Conservation (phyloP, 2,888 invertebrate species). For the Pristionchus entomophagus region DNA sequence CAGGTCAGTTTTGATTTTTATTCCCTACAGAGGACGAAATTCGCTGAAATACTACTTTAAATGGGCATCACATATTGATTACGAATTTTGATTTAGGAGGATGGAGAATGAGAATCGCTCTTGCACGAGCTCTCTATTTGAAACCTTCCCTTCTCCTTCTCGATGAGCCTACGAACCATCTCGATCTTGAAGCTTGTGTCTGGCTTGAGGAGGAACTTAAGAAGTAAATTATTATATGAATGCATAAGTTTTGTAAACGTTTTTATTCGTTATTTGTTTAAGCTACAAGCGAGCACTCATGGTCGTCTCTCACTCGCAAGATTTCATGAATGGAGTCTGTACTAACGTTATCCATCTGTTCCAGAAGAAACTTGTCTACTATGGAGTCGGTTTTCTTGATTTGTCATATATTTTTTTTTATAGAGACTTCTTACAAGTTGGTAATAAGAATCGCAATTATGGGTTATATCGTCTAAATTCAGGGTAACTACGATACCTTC, state of each 20-base stretch:
- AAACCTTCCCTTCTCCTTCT: conserved; percentile 80
- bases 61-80: too few species aligned
- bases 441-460: not conserved
- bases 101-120: conserved; percentile 82
- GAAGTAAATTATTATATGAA: conserved; percentile 80
- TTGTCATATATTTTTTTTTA: not conserved
- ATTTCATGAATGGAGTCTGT: conserved; percentile 95
- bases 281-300: conserved; percentile 94
- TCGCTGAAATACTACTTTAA: too few species aligned
- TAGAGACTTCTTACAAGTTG: not conserved
- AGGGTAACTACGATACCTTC: conserved; percentile 95
- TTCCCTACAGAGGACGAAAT: not conserved
- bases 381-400: conserved; percentile 82
- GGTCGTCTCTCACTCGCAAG: conserved; percentile 97
- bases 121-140: conserved; percentile 81
- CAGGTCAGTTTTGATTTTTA: conserved; percentile 69
- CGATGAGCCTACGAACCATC: conserved; percentile 81
- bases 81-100: conserved; percentile 77
- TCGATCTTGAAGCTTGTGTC: conserved; percentile 94
- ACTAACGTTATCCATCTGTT: conserved; percentile 94
- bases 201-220: conserved; percentile 99
- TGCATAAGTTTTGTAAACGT: too few species aligned
- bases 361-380: conserved; percentile 93
- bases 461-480: conserved; percentile 23
- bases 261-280: not conserved